These are phyloP conservation scores for Drosophila tripunctata DNA, from an alignment of 2,888 invertebrate species.

Conservation along the genomic window DNA sequence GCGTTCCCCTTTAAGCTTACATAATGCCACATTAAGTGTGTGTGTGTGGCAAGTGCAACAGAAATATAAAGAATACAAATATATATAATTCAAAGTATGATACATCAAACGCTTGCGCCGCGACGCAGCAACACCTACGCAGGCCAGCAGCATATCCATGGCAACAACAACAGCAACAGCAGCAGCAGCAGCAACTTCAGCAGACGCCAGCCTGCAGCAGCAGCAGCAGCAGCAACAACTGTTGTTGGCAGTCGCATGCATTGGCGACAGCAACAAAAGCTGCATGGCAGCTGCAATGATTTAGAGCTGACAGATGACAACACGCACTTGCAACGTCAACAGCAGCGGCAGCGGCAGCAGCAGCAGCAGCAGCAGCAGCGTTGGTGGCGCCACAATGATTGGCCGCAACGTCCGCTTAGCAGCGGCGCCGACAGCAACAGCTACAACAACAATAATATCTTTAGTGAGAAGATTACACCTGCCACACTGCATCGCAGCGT, in stretches of 20 bases:
- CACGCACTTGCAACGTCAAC: conserved; percentile 26
- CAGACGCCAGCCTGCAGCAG: conserved; percentile 68
- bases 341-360: conserved; percentile 20
- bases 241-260: no score
- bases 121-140: conserved; percentile 63
- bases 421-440: conserved; percentile 51
- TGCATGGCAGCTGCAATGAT: conserved; percentile 78
- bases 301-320: conserved; percentile 55
- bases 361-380: conserved; percentile 24
- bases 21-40: conserved; percentile 57
- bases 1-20: conserved; percentile 37
- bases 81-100: conserved; percentile 43
- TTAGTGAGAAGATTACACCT: conserved; percentile 29
- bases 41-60: conserved; percentile 26
- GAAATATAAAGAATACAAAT: not conserved
- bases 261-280: conserved; percentile 53
- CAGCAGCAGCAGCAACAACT: conserved; percentile 16
- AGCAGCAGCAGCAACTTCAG: conserved; percentile 19
- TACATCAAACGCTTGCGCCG: conserved; percentile 73
- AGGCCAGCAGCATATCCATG: conserved; percentile 39
- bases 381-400: conserved; percentile 37
- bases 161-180: conserved; percentile 28
- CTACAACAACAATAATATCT: conserved; percentile 21
- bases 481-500: conserved; percentile 52
- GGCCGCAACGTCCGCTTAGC: conserved; percentile 55